These are phyloP conservation scores for Nymphalis io DNA, from an alignment of 1,140 invertebrate species.

Conservation along the genomic window DNA sequence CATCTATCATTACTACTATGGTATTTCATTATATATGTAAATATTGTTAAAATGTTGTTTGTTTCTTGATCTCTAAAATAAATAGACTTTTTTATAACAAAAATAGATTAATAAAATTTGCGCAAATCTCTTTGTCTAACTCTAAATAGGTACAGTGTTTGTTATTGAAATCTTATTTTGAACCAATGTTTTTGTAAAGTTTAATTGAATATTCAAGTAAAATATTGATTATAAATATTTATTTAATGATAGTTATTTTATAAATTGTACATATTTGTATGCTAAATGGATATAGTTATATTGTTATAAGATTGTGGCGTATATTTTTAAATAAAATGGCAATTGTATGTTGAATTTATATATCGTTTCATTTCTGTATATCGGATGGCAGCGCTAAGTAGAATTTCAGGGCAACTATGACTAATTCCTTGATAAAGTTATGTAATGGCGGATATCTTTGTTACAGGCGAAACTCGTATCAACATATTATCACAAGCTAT, in stretches of 20 bases:
- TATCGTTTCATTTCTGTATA: slow-evolving; percentile 38
- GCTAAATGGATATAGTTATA: slow-evolving; percentile 34
- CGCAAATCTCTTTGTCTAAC: not conserved
- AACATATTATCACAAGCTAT: not conserved
- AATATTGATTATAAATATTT: not conserved
- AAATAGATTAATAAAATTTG: slow-evolving; percentile 1
- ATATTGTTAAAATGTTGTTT: slow-evolving; percentile 26
- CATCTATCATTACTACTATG: not conserved
- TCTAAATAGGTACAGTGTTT: too few relatives aligned
- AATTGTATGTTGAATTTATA: slow-evolving; percentile 49
- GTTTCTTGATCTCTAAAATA: slow-evolving; percentile 20
- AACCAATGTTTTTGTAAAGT: not conserved
- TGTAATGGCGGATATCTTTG: not conserved
- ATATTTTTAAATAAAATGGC: slow-evolving; percentile 62
- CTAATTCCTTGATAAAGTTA: not conserved
- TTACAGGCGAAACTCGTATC: not conserved
- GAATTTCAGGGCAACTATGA: too few relatives aligned
- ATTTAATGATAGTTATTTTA: slow-evolving; percentile 19
- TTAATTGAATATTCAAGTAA: not conserved
- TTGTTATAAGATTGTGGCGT: slow-evolving; percentile 62
- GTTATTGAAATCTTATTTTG: too few relatives aligned
- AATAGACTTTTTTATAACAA: not conserved
- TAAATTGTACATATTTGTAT: slow-evolving; percentile 33
- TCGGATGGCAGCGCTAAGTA: not conserved
- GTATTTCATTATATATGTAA: slow-evolving; percentile 10